These are phyloP conservation scores for Mus caroli DNA, from an alignment of 2,797 vertebrate species.

Conservation along the genomic window DNA sequence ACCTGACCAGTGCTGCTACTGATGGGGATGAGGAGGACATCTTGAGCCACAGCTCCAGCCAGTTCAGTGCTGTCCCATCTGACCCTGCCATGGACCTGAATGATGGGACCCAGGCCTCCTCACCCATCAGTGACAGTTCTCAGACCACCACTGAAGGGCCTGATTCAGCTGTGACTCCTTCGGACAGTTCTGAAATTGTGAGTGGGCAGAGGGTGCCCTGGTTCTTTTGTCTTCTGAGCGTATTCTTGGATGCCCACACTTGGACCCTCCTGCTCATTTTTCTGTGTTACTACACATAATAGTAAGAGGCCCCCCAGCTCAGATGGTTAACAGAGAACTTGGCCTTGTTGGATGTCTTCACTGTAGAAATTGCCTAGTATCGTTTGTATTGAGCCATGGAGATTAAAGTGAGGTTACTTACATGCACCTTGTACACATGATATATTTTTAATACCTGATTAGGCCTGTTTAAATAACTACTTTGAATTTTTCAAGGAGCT, in stretches of 20 bases:
- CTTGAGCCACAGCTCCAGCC: constrained; percentile 95
- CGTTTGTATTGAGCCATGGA: not conserved
- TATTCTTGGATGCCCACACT: constrained; percentile 86
- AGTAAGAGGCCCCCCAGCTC: constrained; percentile 91
- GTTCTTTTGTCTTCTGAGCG: constrained; percentile 88
- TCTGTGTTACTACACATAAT: constrained; percentile 86
- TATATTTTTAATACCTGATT: not conserved
- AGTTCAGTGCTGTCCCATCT: constrained; percentile 91
- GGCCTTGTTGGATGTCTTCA: constrained; percentile 73
- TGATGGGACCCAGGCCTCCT: constrained; percentile 91
- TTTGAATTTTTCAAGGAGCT: not conserved
- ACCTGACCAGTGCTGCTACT: constrained; percentile 88
- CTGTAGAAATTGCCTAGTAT: not conserved
- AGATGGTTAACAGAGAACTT: constrained; percentile 69
- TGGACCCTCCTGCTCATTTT: constrained; percentile 79
- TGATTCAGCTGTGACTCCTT: constrained; percentile 97
- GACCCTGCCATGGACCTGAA: constrained; percentile 90
- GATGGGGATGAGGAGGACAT: constrained; percentile 94
- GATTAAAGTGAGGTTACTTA: not conserved
- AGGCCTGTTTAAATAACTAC: not conserved
- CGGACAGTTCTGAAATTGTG: constrained; percentile 97
- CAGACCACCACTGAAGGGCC: constrained; percentile 99
- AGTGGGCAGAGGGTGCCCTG: constrained; percentile 88
- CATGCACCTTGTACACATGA: not conserved
- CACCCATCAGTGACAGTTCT: constrained; percentile 97